Base-by-base conservation (phyloP, 1,140 invertebrate species). In the Probaryconus sp. region DNA sequence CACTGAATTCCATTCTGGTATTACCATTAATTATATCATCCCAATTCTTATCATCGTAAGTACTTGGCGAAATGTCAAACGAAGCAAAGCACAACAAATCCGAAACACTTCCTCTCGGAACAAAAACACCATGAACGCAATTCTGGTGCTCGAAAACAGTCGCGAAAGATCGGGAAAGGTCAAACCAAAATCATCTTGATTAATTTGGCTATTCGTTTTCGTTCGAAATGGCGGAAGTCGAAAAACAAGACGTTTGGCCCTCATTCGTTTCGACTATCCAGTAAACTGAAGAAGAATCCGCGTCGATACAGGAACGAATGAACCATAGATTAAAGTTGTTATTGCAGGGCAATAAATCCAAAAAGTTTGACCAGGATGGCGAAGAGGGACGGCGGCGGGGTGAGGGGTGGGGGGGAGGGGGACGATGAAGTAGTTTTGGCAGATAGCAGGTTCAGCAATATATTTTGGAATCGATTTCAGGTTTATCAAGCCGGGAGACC, bases 401-500 rank as follows among this genome's bases (percentile, higher is more conserved):
- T n/a, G n/a, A n/a, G n/a, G 40, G 11, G 37, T 4, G 33, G 14
- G 21, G 33, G 16, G n/a, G 33, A 11, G 21, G 10, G 13, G 26
- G 37, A 38, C 14, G n/a, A 9, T 3, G 30, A 56, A 65, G 40
- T 38, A 58, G 31, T 68, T 42, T 63, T 45, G 40, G 30, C 30
- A 63, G 18, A 31, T 50, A 16, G 51, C 51, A 33, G 38, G 9
- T 28, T 56, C 35, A 42, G 14, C 48, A 33, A 47, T 64, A 48
- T 64, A 61, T 78, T 72, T 75, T 71, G 40, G n/a, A 60, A 76
- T 73, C 40, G 53, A 69, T 63, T 69, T 11, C 80, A 96, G 94
- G 95, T 98, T 94, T 88, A 93, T 99, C 4, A 95, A 96, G 85
- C 93, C 92, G 13, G 98, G 98, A n/a, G 97, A 99, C 81, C 92